A percentile compares a stretch with the other conserved stretches of the same genome.
These are phyloP conservation scores for Antechinus stuartii DNA, from an alignment of 2,113 vertebrate species.

Conservation along the genomic window DNA sequence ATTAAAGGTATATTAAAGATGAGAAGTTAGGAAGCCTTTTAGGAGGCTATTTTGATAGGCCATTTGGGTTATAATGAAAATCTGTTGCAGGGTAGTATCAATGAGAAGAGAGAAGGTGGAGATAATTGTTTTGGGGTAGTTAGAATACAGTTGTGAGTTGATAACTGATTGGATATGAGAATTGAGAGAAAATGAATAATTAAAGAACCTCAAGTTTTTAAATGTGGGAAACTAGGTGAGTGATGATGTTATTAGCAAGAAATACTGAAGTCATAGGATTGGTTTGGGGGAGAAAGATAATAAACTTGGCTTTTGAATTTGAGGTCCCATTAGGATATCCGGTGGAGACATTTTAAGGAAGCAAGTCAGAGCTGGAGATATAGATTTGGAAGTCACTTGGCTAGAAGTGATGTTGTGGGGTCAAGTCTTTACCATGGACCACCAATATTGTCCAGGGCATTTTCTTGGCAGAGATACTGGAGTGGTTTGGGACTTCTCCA, in stretches of 20 bases:
- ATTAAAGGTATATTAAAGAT: background rate
- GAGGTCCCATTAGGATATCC: background rate
- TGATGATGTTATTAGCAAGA: background rate
- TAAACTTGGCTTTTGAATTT: background rate
- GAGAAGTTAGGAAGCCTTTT: no score
- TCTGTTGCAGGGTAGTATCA: background rate
- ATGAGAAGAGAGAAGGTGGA: background rate
- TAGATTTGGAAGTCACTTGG: background rate
- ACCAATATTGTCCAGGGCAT: background rate
- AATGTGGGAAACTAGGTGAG: background rate
- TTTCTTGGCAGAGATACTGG: background rate
- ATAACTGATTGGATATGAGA: background rate
- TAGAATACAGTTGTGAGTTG: background rate
- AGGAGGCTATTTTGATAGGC: background rate
- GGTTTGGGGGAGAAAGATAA: background rate
- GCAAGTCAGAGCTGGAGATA: background rate
- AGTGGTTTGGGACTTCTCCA: background rate
- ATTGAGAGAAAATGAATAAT: background rate
- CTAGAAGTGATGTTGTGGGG: background rate
- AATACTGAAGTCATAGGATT: background rate
- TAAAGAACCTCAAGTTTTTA: background rate
- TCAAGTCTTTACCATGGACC: background rate
- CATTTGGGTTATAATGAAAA: background rate
- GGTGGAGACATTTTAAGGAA: background rate
- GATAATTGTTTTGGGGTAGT: background rate